Conservation (phyloP, 2,797 vertebrate genomes). For the Gymnothorax javanicus region DNA sequence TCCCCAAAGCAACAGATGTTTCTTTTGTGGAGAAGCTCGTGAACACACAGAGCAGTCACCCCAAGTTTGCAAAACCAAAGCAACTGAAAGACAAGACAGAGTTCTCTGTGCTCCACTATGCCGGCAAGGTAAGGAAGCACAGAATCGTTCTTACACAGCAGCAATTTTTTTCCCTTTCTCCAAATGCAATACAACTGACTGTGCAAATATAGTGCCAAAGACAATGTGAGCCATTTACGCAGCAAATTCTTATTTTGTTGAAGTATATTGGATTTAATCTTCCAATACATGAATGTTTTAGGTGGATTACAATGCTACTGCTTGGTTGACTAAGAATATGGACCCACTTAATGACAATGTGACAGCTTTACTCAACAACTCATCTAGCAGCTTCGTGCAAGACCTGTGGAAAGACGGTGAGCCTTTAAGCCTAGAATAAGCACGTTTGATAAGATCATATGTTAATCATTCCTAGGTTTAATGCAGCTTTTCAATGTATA, state of each 20-base stretch:
- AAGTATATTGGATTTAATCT: not conserved
- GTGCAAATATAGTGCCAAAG: not conserved
- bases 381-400: conserved; percentile 87
- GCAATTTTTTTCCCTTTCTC: not conserved
- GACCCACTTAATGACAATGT: conserved; percentile 96
- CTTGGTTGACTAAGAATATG: conserved; percentile 99
- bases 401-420: conserved; percentile 97
- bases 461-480: not conserved
- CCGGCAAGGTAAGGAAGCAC: conserved; percentile 81
- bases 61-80: conserved; percentile 93
- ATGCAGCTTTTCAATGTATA: not conserved
- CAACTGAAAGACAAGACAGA: conserved; percentile 95
- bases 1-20: conserved; percentile 93
- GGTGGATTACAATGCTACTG: conserved; percentile 90
- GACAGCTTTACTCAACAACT: conserved; percentile 85
- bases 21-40: conserved; percentile 95
- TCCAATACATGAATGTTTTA: conserved; percentile 51
- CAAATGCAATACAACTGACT: not conserved
- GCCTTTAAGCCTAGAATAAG: conserved; percentile 62
- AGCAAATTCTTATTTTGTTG: not conserved
- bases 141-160: not conserved
- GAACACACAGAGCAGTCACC: conserved; percentile 85
- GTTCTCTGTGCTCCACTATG: conserved; percentile 92
- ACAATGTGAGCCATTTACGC: not conserved
- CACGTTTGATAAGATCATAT: not conserved